phyloP scores from a whole-genome alignment of 2,113 vertebrate species.

The Sylvietta virens region DNA sequence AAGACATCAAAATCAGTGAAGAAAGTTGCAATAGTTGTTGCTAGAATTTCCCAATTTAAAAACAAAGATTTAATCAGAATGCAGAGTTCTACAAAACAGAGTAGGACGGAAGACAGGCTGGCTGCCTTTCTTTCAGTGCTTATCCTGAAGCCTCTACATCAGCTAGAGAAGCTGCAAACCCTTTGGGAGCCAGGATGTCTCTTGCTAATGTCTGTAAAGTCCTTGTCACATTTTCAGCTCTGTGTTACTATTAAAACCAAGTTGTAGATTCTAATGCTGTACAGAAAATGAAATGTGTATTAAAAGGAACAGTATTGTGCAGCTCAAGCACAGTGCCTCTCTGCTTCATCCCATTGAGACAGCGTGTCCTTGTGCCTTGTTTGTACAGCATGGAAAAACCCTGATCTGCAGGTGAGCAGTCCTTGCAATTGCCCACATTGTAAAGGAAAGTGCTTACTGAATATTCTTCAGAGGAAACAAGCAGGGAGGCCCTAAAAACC shows the following conservation, averaged over 20 bases:
- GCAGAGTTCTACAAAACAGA: neutral
- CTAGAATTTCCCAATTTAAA: neutral
- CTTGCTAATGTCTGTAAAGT: neutral
- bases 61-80: neutral
- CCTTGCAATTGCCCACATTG: neutral
- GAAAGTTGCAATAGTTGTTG: neutral
- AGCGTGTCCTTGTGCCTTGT: neutral
- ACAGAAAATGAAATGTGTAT: neutral
- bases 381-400: neutral
- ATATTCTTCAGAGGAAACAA: neutral
- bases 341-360: neutral
- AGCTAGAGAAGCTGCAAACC: neutral
- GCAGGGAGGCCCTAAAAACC: neutral
- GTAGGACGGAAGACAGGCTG: neutral
- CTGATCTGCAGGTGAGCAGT: neutral
- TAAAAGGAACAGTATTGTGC: neutral
- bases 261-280: neutral
- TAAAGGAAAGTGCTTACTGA: neutral
- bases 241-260: neutral
- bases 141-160: neutral
- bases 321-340: neutral
- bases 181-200: neutral
- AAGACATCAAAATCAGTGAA: neutral
- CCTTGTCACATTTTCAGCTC: conserved; percentile 4
- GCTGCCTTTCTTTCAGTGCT: neutral